phyloP scores from a whole-genome alignment of 1,140 invertebrate genomes.

The Hestina assimilis region DNA sequence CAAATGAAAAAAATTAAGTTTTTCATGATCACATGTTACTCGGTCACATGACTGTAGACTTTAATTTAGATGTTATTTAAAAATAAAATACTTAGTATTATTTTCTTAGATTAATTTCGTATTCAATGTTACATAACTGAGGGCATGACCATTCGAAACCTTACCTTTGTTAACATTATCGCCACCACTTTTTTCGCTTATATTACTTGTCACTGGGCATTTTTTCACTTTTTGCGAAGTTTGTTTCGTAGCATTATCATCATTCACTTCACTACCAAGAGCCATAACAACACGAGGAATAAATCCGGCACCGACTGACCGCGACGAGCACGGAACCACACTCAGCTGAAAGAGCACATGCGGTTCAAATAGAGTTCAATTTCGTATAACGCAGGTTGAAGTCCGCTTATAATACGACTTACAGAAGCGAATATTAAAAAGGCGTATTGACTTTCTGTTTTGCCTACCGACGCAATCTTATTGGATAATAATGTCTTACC shows the following conservation, averaged over 20 bases:
- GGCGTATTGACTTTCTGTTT: conserved; percentile 18
- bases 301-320: conserved; percentile 71
- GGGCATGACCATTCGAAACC: conserved; percentile 61
- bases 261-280: conserved; percentile 78
- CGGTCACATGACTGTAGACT: conserved; percentile 54
- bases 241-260: conserved; percentile 73
- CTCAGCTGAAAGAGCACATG: conserved; percentile 77
- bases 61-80: conserved; percentile 31
- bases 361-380: conserved; percentile 73
- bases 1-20: conserved; percentile 10
- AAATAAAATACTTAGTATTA: conserved; percentile 19
- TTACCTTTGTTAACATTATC: conserved; percentile 74
- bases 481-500: conserved; percentile 12
- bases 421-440: conserved; percentile 19
- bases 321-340: conserved; percentile 69
- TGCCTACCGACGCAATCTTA: conserved; percentile 22
- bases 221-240: conserved; percentile 76
- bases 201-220: conserved; percentile 60
- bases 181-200: conserved; percentile 59
- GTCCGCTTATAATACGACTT: conserved; percentile 41
- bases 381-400: conserved; percentile 47
- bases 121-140: conserved; percentile 76
- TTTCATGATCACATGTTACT: conserved; percentile 33
- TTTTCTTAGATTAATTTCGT: conserved; percentile 40
- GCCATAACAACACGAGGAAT: conserved; percentile 79